Evolutionary conservation across 2,113 vertebrate species (phyloP).

Genomic region (Phyllopteryx taeniolatus): DNA sequence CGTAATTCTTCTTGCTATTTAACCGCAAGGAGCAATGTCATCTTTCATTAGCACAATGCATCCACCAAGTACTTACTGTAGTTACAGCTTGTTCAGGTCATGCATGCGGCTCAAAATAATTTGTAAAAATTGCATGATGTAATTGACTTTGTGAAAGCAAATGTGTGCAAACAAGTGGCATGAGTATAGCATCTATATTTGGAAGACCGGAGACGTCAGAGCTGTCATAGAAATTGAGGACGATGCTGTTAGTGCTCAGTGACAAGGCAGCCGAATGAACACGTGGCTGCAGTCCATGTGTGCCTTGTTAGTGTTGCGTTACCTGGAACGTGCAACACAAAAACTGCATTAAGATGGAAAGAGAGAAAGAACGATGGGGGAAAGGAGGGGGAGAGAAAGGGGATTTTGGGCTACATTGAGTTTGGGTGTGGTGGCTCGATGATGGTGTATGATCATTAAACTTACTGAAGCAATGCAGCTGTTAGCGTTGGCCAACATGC

Average conservation of each 20-base stretch:
- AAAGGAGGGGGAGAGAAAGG: background rate
- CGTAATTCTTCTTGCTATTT: background rate
- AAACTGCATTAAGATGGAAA: background rate
- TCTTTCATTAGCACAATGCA: background rate
- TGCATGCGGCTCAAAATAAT: background rate
- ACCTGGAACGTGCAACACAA: constrained; percentile 17
- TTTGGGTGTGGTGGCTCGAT: constrained; percentile 43
- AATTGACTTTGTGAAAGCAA: constrained; percentile 14
- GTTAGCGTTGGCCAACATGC: constrained; percentile 57
- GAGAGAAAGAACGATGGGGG: background rate
- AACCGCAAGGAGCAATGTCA: background rate
- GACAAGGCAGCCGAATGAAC: constrained; percentile 5
- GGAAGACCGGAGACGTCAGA: constrained; percentile 18
- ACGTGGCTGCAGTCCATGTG: constrained; percentile 15
- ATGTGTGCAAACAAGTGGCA: constrained; percentile 19
- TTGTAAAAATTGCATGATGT: constrained; percentile 35
- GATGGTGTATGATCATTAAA: constrained; percentile 45
- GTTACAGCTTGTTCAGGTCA: constrained; percentile 24
- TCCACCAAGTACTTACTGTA: constrained; percentile 13
- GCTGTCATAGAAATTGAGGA: constrained; percentile 16
- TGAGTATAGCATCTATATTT: constrained; percentile 34
- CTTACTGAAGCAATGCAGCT: constrained; percentile 43
- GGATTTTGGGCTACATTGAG: constrained; percentile 31
- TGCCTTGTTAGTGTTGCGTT: constrained; percentile 20
- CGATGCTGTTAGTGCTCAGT: constrained; percentile 5